A percentile compares a stretch with the other conserved stretches of the same genome.
These are phyloP conservation scores for Melanotaenia duboulayi DNA, from an alignment of 2,113 vertebrate genomes.

Conservation along the genomic window DNA sequence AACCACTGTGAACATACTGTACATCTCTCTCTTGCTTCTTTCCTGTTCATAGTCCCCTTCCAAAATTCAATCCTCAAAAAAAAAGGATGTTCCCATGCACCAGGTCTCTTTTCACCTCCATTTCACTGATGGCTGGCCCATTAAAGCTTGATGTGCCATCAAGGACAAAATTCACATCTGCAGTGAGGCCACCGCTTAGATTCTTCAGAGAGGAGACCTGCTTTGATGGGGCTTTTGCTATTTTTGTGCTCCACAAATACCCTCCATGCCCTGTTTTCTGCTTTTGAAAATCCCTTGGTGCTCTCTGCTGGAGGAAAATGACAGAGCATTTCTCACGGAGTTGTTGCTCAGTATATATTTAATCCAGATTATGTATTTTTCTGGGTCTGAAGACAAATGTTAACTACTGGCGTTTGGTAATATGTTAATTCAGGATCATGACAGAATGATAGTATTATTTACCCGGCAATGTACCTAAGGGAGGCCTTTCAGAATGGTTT, in stretches of 20 bases:
- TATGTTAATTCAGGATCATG: slow-evolving; percentile 69
- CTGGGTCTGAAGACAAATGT: slow-evolving; percentile 61
- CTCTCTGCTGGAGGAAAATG: slow-evolving; percentile 3
- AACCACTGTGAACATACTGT: slow-evolving; percentile 21
- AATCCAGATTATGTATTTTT: slow-evolving; percentile 65
- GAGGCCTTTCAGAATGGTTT: slow-evolving; percentile 68
- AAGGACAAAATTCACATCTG: slow-evolving; percentile 45
- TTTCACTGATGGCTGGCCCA: slow-evolving; percentile 18
- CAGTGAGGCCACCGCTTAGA: slow-evolving; percentile 26
- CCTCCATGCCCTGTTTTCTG: slow-evolving; percentile 49
- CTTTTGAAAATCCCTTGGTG: slow-evolving; percentile 37
- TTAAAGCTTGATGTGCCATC: slow-evolving; percentile 39
- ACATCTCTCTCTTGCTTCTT: slow-evolving; percentile 42
- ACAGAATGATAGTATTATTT: slow-evolving; percentile 74
- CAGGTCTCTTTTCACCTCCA: slow-evolving; percentile 15
- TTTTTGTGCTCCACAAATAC: slow-evolving; percentile 54
- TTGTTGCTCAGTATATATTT: slow-evolving; percentile 57
- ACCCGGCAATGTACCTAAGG: slow-evolving; percentile 59
- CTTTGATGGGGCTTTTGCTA: slow-evolving; percentile 51
- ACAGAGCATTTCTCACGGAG: slow-evolving; percentile 42
- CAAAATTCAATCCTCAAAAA: slow-evolving; percentile 14
- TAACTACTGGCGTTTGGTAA: slow-evolving; percentile 74
- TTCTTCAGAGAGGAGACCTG: slow-evolving; percentile 27
- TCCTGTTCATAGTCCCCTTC: slow-evolving; percentile 24
- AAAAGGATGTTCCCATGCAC: slow-evolving; percentile 15